These are phyloP conservation scores for Ectobius pallidus DNA, from an alignment of 2,888 invertebrate species.

Conservation along the genomic window DNA sequence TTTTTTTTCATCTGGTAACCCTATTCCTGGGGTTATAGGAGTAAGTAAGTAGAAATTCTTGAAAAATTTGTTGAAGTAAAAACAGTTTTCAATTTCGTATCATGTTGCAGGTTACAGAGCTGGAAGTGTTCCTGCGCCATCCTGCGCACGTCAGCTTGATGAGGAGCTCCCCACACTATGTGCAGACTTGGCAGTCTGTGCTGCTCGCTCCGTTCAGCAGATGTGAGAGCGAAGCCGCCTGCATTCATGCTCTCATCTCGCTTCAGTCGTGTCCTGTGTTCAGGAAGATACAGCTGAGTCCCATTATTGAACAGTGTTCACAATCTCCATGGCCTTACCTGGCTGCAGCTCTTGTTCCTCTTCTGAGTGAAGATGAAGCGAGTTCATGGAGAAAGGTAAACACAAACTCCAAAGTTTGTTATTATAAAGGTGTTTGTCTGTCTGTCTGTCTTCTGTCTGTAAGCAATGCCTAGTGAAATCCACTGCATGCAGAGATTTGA, in stretches of 20 bases:
- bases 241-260: neutral
- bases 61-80: too few relatives aligned
- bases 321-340: neutral
- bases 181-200: neutral
- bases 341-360: neutral
- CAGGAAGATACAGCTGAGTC: neutral
- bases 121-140: neutral
- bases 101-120: neutral
- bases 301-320: neutral
- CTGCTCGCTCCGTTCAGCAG: neutral
- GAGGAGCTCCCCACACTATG: neutral
- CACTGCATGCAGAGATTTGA: too few relatives aligned
- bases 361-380: neutral
- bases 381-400: neutral
- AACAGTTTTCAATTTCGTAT: too few relatives aligned
- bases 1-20: too few relatives aligned
- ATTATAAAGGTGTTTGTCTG: too few relatives aligned
- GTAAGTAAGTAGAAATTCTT: too few relatives aligned
- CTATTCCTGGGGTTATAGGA: too few relatives aligned
- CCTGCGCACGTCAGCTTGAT: too few relatives aligned
- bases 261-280: conserved; percentile 12
- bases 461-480: too few relatives aligned
- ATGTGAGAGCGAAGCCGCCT: neutral
- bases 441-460: too few relatives aligned
- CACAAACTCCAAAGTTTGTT: too few relatives aligned